Base-by-base conservation (phyloP, 1,140 invertebrate species). In the Heliconius nattereri region DNA sequence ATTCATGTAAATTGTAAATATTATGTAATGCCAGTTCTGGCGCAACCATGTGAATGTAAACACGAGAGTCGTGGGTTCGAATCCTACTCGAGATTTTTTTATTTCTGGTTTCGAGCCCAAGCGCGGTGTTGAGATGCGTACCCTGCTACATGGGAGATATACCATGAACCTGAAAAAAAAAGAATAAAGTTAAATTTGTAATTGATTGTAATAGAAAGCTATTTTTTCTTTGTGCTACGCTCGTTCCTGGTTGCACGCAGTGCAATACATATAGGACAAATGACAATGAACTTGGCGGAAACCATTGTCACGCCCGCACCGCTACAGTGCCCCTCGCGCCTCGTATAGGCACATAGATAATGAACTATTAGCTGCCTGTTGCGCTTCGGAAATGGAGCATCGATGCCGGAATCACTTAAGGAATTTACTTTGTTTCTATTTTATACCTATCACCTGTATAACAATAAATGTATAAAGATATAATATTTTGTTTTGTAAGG, bases 201-300 rank as follows among this genome's bases (percentile, higher is more conserved):
- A 23, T 26, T 23, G 20, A 26, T 60, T 60, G 3, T 29, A 26
- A 66, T 66, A 66, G 60, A 66, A 66, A 60, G 57, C 26, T 16
- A 66, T 66, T 3, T 49, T 6, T 73, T 32, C 35, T 73, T 73
- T 78, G 71, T 35, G 45, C 75, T 16, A 72, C 20, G 16, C 23
- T 73, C 23, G 78, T 83, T 80, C 77, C 73, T 35, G 76, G 73
- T 76, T 60, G 60, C 75, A 76, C 45, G 66, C 60, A 57, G 45
- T 78, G 73, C 70, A 37, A 52, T 66, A 54, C 66, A 66, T 78
- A 73, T 79, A 83, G 78, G 85, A 75, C 77, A 81, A 81, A 88
- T 87, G 92, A 92, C 92, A 93, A 94, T 94, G 92, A 93, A 91
- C 92, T 93, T 93, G 90, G 86, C 91, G 92, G 91, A 94, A 92